A percentile compares a stretch with the other conserved stretches of the same genome.
Evolutionary conservation across 2,113 vertebrate genomes (phyloP).

Genomic region (Macrotus californicus): DNA sequence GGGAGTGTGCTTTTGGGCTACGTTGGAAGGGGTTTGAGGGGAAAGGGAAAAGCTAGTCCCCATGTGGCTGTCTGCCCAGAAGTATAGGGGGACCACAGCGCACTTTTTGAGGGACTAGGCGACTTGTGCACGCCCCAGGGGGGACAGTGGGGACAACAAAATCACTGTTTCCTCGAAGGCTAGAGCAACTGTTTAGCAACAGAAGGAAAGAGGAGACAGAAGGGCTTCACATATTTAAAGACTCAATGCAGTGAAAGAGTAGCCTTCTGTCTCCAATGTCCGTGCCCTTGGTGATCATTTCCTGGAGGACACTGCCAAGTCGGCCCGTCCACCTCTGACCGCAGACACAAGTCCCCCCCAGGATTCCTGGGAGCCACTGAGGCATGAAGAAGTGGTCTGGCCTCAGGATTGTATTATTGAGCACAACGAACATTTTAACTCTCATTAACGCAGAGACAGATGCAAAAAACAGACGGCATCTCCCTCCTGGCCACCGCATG

Average conservation of each 20-base stretch:
- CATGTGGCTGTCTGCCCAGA: accelerated
- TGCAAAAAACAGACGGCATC: no score
- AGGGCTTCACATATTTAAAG: background rate
- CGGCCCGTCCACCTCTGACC: accelerated
- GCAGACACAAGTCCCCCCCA: background rate
- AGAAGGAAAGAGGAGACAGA: background rate
- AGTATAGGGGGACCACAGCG: accelerated
- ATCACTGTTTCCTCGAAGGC: background rate
- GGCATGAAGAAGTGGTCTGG: accelerated
- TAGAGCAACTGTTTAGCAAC: background rate
- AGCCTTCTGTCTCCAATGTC: background rate
- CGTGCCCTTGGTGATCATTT: background rate
- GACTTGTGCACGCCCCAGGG: accelerated
- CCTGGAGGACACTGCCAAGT: background rate
- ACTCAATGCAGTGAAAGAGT: background rate
- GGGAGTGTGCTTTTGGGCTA: background rate
- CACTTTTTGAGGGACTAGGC: no score
- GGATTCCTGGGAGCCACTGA: background rate
- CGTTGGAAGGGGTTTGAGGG: background rate
- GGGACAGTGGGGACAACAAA: accelerated
- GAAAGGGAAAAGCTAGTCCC: background rate
- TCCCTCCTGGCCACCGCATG: no score
- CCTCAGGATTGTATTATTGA: background rate
- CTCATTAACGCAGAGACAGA: background rate
- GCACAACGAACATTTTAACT: background rate